Evolutionary conservation across 1,140 invertebrate species (phyloP).

Genomic region (Drosophila ananassae): DNA sequence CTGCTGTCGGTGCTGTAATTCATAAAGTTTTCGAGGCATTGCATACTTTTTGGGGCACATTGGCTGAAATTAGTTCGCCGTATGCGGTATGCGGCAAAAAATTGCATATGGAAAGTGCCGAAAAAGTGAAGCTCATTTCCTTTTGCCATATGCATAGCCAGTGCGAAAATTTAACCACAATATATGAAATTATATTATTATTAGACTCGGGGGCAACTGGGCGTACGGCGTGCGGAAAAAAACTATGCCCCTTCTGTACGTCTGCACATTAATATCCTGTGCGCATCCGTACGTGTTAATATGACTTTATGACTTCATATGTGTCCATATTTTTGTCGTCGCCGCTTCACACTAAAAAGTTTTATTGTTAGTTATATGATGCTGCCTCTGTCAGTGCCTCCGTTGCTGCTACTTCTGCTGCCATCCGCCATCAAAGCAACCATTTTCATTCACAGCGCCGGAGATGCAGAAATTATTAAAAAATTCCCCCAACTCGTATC

Average conservation of each 20-base stretch:
- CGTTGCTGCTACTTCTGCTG: conserved; percentile 29
- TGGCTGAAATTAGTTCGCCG: conserved; percentile 67
- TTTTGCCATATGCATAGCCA: conserved; percentile 27
- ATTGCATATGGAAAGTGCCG: conserved; percentile 36
- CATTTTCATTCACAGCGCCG: conserved; percentile 80
- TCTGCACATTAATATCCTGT: conserved; percentile 81
- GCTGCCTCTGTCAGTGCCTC: conserved; percentile 33
- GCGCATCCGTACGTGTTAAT: conserved; percentile 83
- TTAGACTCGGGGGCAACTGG: conserved; percentile 42
- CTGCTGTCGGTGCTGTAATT: conserved; percentile 53
- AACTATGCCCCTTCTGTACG: conserved; percentile 48
- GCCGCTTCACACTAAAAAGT: conserved; percentile 77
- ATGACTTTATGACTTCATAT: conserved; percentile 83
- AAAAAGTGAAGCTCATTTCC: conserved; percentile 62
- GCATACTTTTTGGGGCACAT: conserved; percentile 44
- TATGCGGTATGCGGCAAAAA: conserved; percentile 31
- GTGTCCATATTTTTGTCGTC: conserved; percentile 79
- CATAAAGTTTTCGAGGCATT: conserved; percentile 69
- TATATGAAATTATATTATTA: conserved; percentile 80
- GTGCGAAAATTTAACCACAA: conserved; percentile 73
- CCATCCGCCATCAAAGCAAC: conserved; percentile 75
- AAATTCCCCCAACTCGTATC: conserved; percentile 66
- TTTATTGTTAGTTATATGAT: conserved; percentile 73
- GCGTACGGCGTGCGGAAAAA: conserved; percentile 19
- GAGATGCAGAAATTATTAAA: conserved; percentile 81